A percentile compares a stretch with the other conserved stretches of the same genome.
Conservation (phyloP, 1,140 invertebrate species). For the Sinonovacula constricta region DNA sequence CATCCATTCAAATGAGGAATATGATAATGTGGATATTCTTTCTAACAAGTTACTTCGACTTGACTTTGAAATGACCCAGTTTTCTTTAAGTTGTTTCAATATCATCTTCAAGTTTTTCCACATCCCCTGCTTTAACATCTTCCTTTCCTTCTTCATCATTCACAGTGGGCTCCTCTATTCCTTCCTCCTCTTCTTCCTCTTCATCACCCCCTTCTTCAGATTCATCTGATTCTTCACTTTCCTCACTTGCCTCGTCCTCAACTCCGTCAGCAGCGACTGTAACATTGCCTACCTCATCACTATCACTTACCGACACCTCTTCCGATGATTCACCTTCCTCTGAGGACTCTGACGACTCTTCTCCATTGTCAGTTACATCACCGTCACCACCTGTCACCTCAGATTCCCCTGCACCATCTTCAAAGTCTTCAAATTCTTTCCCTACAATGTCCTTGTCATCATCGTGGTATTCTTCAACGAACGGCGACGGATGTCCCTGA, state of each 20-base stretch:
- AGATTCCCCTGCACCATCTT: not conserved
- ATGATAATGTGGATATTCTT: no score
- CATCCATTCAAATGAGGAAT: no score
- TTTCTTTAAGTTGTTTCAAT: no score
- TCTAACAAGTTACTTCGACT: no score
- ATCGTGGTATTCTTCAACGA: constrained; percentile 8
- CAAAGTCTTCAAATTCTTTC: not conserved
- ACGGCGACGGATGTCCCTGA: not conserved
- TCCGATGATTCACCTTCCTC: no score
- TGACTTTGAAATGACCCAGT: no score
- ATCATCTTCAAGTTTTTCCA: no score
- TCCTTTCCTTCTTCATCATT: no score
- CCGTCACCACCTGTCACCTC: not conserved
- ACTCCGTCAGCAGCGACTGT: not conserved
- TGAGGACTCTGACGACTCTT: no score
- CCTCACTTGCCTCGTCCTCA: not conserved
- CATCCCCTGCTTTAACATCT: no score
- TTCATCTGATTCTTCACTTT: constrained; percentile 17
- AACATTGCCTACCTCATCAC: not conserved
- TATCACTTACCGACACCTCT: not conserved
- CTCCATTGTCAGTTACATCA: not conserved
- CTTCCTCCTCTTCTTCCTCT: not conserved
- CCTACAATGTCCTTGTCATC: constrained; percentile 14
- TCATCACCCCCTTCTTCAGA: not conserved
- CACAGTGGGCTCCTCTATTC: not conserved